Conservation (phyloP, 2,888 invertebrate species). For the Calameuta filiformis region DNA sequence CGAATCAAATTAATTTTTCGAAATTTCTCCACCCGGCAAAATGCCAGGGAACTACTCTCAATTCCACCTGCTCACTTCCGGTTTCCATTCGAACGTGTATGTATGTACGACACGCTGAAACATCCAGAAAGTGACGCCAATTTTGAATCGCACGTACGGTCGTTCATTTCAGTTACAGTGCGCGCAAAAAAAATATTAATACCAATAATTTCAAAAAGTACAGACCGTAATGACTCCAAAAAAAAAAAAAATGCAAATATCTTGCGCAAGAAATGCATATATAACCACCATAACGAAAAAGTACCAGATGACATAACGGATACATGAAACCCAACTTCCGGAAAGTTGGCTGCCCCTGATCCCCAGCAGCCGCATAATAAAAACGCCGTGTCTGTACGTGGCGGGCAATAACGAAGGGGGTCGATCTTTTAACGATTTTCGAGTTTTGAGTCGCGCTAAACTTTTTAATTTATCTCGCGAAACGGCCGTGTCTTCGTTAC, state of each 20-base stretch:
- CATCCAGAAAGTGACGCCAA: background rate
- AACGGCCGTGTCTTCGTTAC: background rate
- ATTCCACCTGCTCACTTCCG: background rate
- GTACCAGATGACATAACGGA: background rate
- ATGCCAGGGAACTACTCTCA: background rate
- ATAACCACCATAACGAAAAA: background rate
- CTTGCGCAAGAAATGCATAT: background rate
- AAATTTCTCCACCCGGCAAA: background rate
- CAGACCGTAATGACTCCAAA: background rate
- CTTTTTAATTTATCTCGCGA: background rate
- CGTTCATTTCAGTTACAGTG: background rate
- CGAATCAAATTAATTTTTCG: background rate
- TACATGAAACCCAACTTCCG: background rate
- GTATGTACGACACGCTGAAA: background rate
- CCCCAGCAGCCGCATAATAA: background rate
- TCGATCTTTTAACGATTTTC: slow-evolving; percentile 54
- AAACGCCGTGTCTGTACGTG: background rate
- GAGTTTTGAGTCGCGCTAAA: slow-evolving; percentile 8
- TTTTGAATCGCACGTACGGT: background rate
- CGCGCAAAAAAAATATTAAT: background rate
- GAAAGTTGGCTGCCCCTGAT: background rate
- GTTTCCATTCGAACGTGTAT: background rate
- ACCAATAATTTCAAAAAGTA: background rate
- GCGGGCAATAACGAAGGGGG: background rate
- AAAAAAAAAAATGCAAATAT: background rate